Base-by-base conservation (phyloP, 2,888 invertebrate species). In the Lasioglossum zephyrum region DNA sequence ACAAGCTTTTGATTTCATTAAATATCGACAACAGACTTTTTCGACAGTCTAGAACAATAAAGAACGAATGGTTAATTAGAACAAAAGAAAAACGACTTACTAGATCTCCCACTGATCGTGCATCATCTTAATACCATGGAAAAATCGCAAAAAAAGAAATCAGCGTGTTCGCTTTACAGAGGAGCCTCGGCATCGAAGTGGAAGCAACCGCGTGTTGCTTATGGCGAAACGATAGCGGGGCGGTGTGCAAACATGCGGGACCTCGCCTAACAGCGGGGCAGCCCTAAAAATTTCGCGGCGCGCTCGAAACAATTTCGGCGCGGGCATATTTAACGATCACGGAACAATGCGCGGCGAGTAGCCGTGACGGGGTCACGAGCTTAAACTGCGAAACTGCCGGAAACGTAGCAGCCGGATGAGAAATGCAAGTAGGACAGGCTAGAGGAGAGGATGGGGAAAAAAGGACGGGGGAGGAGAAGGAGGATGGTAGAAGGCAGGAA, bases 281-380 rank as follows among this genome's bases (percentile, higher is more conserved):
- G n/a, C 60, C 26, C 60, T 60, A 81, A 84, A 84, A 81, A 81
- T 77, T 44, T 57, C 53, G 22, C 39, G 41, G 26, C 60, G 13
- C n/a, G 36, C 31, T 82, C 73, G 85, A 80, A 85, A 80, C 73
- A 80, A 70, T 81, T 84, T 81, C 84, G 66, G 41, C 74, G 73
- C 60, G 36, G 72, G 75, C 78, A 73, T 84, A 79, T 86, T 84
- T 84, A 75, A 81, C 84, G 81, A 78, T 69, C 72, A 26, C 47
- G 79, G 70, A 81, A 84, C 81, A 81, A 81, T 73, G 78, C 78
- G 41, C 66, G 66, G 31, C 18, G 63, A 63, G 49, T 80, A 84
- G 76, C 26, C 60, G 69, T 77, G 85, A 80, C 77, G 83, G 36
- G 86, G 81, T 84, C 78, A 81, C 75, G 84, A 84, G 86, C 75